Percentiles rank a stretch among this genome's conserved stretches.
Conservation (phyloP, 2,888 invertebrate species). For the Lasioglossum pauxillum region DNA sequence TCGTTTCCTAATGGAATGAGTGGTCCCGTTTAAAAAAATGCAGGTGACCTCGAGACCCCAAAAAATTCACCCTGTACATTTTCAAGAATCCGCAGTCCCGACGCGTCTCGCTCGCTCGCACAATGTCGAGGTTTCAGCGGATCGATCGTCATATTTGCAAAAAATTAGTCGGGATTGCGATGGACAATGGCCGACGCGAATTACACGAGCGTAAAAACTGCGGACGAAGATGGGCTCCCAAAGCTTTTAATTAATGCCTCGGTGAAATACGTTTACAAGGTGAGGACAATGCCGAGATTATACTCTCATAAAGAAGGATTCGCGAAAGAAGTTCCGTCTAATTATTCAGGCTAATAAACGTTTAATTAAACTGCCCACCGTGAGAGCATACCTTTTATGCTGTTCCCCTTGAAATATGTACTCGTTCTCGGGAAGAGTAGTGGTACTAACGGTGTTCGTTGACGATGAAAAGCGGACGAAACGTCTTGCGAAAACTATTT, state of each 20-base stretch:
- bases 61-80: too few species aligned
- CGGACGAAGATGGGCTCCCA: neutral
- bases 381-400: neutral
- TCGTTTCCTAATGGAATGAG: too few species aligned
- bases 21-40: too few species aligned
- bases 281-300: neutral
- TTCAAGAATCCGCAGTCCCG: neutral
- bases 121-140: neutral
- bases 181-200: neutral
- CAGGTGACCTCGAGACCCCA: too few species aligned
- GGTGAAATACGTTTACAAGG: slow-evolving; percentile 10
- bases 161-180: neutral
- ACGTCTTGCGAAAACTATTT: neutral
- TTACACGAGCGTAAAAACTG: neutral
- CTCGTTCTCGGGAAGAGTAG: neutral
- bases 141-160: neutral
- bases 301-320: slow-evolving; percentile 16
- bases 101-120: neutral
- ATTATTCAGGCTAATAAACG: slow-evolving; percentile 43
- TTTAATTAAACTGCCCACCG: slow-evolving; percentile 31
- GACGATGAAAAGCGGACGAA: neutral
- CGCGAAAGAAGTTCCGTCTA: slow-evolving; percentile 24
- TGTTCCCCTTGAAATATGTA: neutral
- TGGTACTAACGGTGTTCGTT: neutral
- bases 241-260: slow-evolving; percentile 23